These are phyloP conservation scores for Falco columbarius DNA, from an alignment of 2,797 vertebrate species.

Conservation along the genomic window DNA sequence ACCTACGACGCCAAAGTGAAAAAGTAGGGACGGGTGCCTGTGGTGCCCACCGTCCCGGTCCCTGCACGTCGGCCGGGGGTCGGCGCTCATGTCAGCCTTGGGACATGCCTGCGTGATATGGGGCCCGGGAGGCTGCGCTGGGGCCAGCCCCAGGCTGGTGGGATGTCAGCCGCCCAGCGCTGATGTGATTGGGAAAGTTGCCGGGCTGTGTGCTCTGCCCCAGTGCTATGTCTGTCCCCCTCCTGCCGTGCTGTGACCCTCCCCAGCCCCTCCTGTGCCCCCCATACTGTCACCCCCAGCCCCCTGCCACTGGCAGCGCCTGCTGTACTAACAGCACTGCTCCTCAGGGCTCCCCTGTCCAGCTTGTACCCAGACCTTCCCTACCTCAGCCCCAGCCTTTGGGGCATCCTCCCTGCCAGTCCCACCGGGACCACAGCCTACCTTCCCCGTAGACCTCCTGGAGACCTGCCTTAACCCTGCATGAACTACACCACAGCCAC, in stretches of 20 bases:
- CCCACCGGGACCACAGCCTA: background rate
- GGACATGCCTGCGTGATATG: background rate
- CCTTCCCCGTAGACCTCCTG: background rate
- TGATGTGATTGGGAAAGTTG: background rate
- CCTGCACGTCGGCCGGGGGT: background rate
- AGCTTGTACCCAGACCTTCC: background rate
- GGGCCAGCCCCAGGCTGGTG: constrained; percentile 30
- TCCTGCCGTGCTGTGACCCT: background rate
- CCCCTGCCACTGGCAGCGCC: background rate
- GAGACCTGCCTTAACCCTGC: background rate
- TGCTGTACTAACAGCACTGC: background rate
- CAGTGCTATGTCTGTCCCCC: background rate
- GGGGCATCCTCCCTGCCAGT: background rate
- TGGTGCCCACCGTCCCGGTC: background rate
- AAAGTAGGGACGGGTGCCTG: constrained; percentile 71
- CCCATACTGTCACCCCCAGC: background rate
- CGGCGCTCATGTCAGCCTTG: background rate
- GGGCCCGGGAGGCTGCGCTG: constrained; percentile 66
- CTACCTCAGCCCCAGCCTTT: constrained; percentile 27
- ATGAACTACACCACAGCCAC: background rate
- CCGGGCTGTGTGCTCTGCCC: background rate
- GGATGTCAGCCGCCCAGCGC: background rate
- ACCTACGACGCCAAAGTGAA: constrained; percentile 90
- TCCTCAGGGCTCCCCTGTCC: constrained; percentile 20
- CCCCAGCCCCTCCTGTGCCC: background rate